Conservation (phyloP, 2,888 invertebrate species). For the Horisme vitalbata region DNA sequence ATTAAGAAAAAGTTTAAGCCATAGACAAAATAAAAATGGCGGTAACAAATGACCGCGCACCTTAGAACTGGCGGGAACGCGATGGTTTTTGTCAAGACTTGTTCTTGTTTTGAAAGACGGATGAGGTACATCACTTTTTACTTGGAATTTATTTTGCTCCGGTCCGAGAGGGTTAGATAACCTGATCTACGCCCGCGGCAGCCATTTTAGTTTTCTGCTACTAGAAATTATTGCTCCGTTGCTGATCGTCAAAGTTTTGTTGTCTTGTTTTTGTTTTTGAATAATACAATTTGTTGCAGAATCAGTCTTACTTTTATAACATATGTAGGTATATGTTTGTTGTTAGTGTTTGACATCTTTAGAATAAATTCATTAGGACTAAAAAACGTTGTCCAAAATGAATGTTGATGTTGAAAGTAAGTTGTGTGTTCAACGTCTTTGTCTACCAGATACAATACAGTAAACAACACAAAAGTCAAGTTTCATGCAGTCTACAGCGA, state of each 20-base stretch:
- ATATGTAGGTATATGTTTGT: too few species aligned
- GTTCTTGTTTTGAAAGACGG: conserved; percentile 36
- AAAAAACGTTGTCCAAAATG: too few species aligned
- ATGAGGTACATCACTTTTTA: conserved; percentile 67
- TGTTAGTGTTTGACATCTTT: too few species aligned
- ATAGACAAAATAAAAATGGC: conserved; percentile 62
- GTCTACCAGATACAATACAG: too few species aligned
- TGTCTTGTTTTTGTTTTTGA: conserved; percentile 33
- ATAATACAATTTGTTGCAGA: conserved; percentile 19
- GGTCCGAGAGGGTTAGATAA: conserved; percentile 47
- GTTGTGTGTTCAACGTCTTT: too few species aligned
- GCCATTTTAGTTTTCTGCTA: conserved; percentile 72
- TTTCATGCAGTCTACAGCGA: too few species aligned
- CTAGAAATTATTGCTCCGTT: conserved; percentile 64
- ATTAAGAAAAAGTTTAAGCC: conserved; percentile 30
- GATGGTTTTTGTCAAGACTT: conserved; percentile 42
- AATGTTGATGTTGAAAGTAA: too few species aligned
- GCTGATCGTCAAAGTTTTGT: conserved; percentile 41
- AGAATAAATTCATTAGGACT: too few species aligned
- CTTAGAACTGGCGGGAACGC: conserved; percentile 48
- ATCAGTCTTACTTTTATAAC: not conserved
- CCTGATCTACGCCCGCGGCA: conserved; percentile 57
- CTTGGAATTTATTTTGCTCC: conserved; percentile 58
- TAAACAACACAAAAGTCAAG: too few species aligned
- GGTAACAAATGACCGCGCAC: conserved; percentile 49